phyloP scores from a whole-genome alignment of 1,140 invertebrate genomes.

The Atopsyche davidsoni region DNA sequence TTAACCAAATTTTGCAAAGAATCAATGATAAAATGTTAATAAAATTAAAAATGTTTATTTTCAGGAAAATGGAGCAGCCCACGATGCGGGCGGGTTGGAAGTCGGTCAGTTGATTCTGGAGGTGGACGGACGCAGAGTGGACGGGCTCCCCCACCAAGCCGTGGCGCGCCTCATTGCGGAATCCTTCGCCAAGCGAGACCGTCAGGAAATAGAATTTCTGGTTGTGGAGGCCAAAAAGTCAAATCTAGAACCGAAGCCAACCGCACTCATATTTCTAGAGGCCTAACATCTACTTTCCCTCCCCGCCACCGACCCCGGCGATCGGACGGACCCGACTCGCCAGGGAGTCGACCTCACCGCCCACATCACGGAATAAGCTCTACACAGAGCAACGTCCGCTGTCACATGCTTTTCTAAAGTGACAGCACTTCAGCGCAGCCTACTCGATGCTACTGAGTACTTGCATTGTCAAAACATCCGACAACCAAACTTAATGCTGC shows the following conservation, averaged over 20 bases:
- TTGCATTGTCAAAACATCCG: no score
- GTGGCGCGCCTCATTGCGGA: constrained; percentile 84
- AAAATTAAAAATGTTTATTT: no score
- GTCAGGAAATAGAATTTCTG: constrained; percentile 82
- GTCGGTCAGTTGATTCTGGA: constrained; percentile 91
- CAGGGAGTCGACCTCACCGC: constrained; percentile 56
- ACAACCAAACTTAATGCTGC: no score
- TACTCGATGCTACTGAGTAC: constrained; percentile 23
- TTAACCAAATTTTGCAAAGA: no score
- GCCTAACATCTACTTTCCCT: constrained; percentile 79
- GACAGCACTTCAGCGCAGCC: constrained; percentile 16
- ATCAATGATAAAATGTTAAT: neutral
- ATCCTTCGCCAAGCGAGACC: constrained; percentile 79
- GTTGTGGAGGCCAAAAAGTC: constrained; percentile 86
- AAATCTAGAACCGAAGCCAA: constrained; percentile 81
- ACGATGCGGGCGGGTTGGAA: constrained; percentile 82
- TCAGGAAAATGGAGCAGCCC: constrained; percentile 90
- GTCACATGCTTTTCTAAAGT: constrained; percentile 49
- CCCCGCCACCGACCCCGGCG: constrained; percentile 65
- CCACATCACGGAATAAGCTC: constrained; percentile 51
- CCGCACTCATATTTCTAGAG: constrained; percentile 80
- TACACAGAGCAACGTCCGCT: constrained; percentile 45
- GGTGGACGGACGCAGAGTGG: constrained; percentile 83
- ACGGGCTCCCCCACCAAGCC: constrained; percentile 75
- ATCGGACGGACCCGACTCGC: constrained; percentile 53